These are phyloP conservation scores for Gryllus bimaculatus DNA, from an alignment of 1,140 invertebrate species.

Conservation along the genomic window DNA sequence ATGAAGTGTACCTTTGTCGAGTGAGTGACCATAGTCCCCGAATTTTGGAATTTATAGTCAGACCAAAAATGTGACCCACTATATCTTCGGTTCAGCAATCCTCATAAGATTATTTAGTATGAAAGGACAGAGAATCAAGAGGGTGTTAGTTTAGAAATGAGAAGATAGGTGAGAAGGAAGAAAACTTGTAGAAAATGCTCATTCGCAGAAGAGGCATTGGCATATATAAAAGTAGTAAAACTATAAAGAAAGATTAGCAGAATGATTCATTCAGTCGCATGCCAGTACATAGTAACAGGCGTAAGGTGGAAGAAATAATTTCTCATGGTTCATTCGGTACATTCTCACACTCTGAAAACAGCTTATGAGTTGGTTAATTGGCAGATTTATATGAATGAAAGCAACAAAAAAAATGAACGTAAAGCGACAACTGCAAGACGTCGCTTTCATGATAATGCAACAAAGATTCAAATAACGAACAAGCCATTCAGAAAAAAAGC, in stretches of 20 bases:
- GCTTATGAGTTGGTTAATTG: not conserved
- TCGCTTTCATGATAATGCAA: not conserved
- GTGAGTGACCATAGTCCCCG: too few species aligned
- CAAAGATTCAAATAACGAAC: not conserved
- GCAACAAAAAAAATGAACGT: too few species aligned
- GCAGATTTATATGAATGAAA: too few species aligned
- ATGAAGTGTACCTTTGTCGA: too few species aligned
- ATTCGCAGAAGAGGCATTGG: not conserved
- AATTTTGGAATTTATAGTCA: too few species aligned
- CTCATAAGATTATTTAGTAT: not conserved
- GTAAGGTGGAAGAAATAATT: not conserved
- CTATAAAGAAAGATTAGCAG: not conserved
- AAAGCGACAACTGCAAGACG: too few species aligned
- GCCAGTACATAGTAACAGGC: not conserved
- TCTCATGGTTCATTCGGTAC: not conserved
- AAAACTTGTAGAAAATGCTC: not conserved
- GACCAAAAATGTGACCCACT: not conserved
- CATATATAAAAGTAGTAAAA: not conserved
- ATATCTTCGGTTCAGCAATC: not conserved
- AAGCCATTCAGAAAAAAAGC: not conserved
- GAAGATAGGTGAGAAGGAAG: not conserved
- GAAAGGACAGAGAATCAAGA: not conserved
- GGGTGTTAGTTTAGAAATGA: not conserved
- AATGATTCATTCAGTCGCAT: not conserved
- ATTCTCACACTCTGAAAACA: not conserved